Conservation (phyloP, 2,888 invertebrate genomes). For the Pseudococcus viburni region DNA sequence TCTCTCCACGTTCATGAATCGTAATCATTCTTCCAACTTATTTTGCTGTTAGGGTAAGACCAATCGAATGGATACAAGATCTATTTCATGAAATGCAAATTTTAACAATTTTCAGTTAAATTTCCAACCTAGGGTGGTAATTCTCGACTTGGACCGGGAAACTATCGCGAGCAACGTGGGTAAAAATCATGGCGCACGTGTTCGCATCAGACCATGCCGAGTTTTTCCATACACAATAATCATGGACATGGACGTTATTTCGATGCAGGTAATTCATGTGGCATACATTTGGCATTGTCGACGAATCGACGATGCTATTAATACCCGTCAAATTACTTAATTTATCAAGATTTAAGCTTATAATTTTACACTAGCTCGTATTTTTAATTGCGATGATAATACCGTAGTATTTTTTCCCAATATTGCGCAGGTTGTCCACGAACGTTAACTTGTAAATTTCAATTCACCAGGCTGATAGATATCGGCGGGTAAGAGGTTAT, state of each 20-base stretch:
- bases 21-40: not conserved
- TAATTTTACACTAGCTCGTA: not conserved
- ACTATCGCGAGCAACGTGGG: not conserved
- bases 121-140: not conserved
- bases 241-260: not conserved
- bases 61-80: not conserved
- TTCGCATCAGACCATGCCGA: not conserved
- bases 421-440: not conserved
- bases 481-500: not conserved
- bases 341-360: not conserved
- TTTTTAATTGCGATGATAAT: not conserved
- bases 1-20: not conserved
- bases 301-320: not conserved
- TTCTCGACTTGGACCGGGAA: not conserved
- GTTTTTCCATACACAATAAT: not conserved
- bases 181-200: slow-evolving; percentile 16
- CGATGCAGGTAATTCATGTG: not conserved
- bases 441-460: not conserved
- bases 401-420: not conserved
- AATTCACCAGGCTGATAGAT: too few relatives aligned
- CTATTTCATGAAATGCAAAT: not conserved
- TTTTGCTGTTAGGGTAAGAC: not conserved
- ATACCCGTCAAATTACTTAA: not conserved
- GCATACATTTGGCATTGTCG: slow-evolving; percentile 3
- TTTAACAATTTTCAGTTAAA: not conserved